Evolutionary conservation across 2,888 invertebrate genomes (phyloP).

Genomic region (Willowsia nigromaculata): DNA sequence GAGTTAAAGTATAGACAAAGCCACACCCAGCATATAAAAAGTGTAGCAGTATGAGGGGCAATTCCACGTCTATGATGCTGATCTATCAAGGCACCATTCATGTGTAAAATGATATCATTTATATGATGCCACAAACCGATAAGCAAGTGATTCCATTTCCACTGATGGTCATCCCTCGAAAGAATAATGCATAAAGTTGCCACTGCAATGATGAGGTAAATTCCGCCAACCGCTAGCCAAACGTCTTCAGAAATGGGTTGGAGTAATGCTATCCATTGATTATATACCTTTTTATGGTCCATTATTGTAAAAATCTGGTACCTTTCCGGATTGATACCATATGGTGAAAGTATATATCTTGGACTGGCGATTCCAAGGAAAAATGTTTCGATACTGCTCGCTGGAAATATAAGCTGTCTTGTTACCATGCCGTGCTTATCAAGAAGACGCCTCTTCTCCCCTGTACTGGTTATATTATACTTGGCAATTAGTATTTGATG

Average conservation of each 20-base stretch:
- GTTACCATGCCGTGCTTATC: constrained; percentile 32
- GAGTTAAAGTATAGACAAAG: not conserved
- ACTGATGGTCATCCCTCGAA: not conserved
- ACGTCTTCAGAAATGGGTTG: not conserved
- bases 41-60: too few relatives aligned
- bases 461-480: constrained; percentile 5
- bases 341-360: constrained; percentile 22
- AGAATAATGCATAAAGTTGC: not conserved
- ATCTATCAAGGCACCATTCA: not conserved
- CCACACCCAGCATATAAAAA: not conserved
- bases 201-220: too few relatives aligned
- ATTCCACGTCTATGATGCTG: not conserved
- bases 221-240: too few relatives aligned
- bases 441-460: not conserved
- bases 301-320: constrained; percentile 7
- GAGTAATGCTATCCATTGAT: not conserved
- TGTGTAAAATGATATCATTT: not conserved
- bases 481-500: too few relatives aligned
- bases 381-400: not conserved
- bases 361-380: not conserved
- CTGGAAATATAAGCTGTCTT: not conserved
- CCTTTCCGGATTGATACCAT: not conserved
- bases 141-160: not conserved
- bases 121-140: not conserved
- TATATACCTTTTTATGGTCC: not conserved